phyloP scores from a whole-genome alignment of 2,113 vertebrate species.

The Syngnathus floridae region DNA sequence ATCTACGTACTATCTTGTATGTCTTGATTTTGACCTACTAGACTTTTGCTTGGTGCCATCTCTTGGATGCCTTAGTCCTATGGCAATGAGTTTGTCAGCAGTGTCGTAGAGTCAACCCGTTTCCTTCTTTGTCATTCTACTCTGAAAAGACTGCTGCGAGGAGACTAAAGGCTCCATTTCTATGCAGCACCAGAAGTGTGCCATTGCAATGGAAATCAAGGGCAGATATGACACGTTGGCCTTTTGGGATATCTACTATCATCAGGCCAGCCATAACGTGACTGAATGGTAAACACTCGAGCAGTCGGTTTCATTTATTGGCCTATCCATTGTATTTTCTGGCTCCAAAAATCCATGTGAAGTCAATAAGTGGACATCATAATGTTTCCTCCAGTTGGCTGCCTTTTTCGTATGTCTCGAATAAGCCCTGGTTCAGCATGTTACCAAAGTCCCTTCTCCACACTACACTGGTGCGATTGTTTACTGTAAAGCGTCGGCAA shows the following conservation, averaged over 20 bases:
- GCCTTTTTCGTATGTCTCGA: background rate
- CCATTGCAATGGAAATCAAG: constrained; percentile 21
- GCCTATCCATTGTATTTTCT: background rate
- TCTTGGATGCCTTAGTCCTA: too few relatives aligned
- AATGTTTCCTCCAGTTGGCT: background rate
- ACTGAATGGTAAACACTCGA: constrained; percentile 12
- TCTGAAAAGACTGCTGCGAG: background rate
- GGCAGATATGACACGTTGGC: constrained; percentile 13
- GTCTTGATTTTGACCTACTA: too few relatives aligned
- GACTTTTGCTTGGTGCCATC: background rate
- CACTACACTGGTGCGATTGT: too few relatives aligned
- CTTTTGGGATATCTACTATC: constrained; percentile 12
- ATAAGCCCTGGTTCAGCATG: too few relatives aligned
- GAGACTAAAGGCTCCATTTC: background rate
- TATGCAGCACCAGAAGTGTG: background rate
- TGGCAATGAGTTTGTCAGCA: background rate
- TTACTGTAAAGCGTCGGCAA: too few relatives aligned
- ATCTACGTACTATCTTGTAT: background rate
- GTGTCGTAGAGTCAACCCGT: background rate
- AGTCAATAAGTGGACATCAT: background rate
- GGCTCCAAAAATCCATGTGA: background rate
- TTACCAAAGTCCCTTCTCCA: too few relatives aligned
- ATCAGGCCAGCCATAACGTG: background rate
- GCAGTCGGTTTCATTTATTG: background rate
- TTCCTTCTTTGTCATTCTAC: background rate